phyloP scores from a whole-genome alignment of 2,113 vertebrate genomes.

The Machaerirhynchus nigripectus region DNA sequence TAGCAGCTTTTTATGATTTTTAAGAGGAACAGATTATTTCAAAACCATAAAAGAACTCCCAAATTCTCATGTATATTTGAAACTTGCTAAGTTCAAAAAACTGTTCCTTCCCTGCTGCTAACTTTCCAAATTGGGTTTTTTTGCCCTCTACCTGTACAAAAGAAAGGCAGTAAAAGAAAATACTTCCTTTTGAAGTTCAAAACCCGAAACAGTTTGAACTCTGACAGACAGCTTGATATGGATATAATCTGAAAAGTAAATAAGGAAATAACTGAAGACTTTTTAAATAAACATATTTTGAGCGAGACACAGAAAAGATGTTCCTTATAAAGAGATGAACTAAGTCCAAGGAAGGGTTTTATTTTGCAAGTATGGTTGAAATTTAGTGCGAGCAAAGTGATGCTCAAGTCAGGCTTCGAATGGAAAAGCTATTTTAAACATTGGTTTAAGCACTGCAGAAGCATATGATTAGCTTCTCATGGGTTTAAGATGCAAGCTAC shows the following conservation, averaged over 20 bases:
- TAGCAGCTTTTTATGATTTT: not conserved
- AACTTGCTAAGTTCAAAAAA: not conserved
- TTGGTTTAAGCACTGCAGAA: slow-evolving; percentile 19
- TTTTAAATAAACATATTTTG: not conserved
- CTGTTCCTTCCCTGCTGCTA: not conserved
- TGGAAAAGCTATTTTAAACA: slow-evolving; percentile 23
- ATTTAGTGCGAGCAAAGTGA: not conserved
- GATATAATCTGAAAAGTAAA: not conserved
- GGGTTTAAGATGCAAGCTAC: not conserved
- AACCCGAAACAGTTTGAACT: not conserved
- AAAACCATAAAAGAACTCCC: not conserved
- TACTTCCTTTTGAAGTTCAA: not conserved
- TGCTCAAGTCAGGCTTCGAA: not conserved
- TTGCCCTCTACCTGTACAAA: not conserved
- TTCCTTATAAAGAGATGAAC: not conserved
- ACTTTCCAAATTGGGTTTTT: not conserved
- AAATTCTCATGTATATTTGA: not conserved
- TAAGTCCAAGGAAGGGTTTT: not conserved
- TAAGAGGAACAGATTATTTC: not conserved
- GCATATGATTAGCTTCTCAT: slow-evolving; percentile 25
- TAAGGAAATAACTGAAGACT: not conserved
- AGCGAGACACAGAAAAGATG: not conserved
- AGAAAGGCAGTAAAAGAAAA: not conserved
- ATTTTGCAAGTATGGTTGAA: not conserved
- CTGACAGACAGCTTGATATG: not conserved